Base-by-base conservation (phyloP, 2,888 invertebrate genomes). In the Yponomeuta cagnagella region DNA sequence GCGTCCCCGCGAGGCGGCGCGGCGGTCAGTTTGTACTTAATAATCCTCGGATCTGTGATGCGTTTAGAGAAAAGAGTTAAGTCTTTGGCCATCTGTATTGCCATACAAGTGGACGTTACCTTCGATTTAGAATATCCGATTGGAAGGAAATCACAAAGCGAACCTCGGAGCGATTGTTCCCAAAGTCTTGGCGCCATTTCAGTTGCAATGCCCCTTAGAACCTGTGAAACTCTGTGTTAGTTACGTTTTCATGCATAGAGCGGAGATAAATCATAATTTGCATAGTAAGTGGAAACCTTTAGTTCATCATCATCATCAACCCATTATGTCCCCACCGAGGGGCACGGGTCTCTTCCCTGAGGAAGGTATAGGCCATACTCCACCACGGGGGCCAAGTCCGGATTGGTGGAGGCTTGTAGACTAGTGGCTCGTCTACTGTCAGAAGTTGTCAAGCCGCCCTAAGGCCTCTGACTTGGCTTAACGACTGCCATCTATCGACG, bases 41-140 rank as follows among this genome's bases (percentile, higher is more conserved):
- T 80, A 77, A 43, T 77, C 78, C 81, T 81, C 74, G 82, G 80
- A 79, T 77, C 76, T 10, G 81, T 84, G 52, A 15, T 15, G 52
- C 52, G 52, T 15, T 58, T 58, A 15, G 52, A 58, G 15, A 84
- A 82, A 83, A 83, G 81, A 77, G 68, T 66, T 58, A 48, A 33
- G 70, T 66, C 67, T 71, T 77, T 78, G 81, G 81, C 79, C 81
- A 79, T 82, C 74, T 71, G 71, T 72, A 75, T 79, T 80, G 81
- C 81, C 81, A 80, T 80, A 82, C 52, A 15, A 15, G 15, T 58
- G 12, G 52, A 58, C 52, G 52, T 58, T 58, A 58, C 52, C 52
- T 58, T 43, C 43, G 43, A 5, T 43, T 43, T 58, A 15, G 52
- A 58, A 58, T 58, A 58, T 58, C 52, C 52, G 52, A 58, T 43